Evolutionary conservation across 2,797 vertebrate species (phyloP).

Genomic region (Leptatherina wallacei): DNA sequence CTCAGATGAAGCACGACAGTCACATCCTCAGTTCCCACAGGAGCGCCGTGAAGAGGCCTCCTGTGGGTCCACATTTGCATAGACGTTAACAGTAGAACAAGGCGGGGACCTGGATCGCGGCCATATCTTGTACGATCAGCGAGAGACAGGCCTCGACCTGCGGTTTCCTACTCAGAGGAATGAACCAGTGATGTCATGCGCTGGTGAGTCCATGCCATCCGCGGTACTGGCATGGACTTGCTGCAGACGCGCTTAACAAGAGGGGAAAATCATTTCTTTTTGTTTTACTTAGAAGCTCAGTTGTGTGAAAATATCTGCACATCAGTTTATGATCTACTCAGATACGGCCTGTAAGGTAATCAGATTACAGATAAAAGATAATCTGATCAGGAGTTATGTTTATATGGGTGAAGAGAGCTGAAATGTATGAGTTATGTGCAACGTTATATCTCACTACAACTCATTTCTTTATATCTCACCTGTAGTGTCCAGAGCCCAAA

Average conservation of each 20-base stretch:
- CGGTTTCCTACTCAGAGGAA: conserved; percentile 48
- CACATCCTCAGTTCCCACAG: conserved; percentile 69
- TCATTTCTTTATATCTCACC: no score
- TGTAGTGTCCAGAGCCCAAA: no score
- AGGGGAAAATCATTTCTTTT: conserved; percentile 11
- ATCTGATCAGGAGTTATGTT: no score
- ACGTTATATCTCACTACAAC: no score
- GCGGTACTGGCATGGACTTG: conserved; percentile 25
- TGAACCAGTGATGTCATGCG: conserved; percentile 38
- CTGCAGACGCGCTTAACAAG: not conserved
- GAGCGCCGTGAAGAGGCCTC: conserved; percentile 39
- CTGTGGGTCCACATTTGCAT: conserved; percentile 67
- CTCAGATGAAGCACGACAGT: conserved; percentile 70
- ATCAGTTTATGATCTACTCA: not conserved
- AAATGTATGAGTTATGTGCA: not conserved
- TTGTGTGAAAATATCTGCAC: conserved; percentile 7
- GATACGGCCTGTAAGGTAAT: not conserved
- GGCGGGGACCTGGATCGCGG: conserved; percentile 68
- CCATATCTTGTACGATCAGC: conserved; percentile 71
- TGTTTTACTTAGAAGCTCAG: not conserved
- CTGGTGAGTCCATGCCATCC: conserved; percentile 28
- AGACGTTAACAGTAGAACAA: conserved; percentile 63
- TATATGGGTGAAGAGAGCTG: not conserved
- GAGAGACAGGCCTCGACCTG: conserved; percentile 69
- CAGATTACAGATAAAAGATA: not conserved